Evolutionary conservation across 1,140 invertebrate species (phyloP), one percentile per base, ranked within the genome.

Genomic region (Hyles vespertilio): DNA sequence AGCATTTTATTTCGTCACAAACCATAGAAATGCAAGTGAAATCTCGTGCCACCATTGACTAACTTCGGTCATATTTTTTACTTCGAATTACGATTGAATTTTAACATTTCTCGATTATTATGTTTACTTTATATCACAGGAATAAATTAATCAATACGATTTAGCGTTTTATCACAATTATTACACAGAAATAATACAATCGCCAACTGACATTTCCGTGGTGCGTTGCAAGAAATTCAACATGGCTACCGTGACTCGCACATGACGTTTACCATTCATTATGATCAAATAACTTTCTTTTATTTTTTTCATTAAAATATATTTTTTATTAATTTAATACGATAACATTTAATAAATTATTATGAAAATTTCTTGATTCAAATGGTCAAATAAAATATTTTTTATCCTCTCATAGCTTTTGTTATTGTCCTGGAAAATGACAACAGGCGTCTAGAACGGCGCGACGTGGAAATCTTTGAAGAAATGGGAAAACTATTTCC

Each of bases 171-270:
- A 84, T 77, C 76, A 83, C 77, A 86, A 75, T 77, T 79, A 81
- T 82, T 81, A 70, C 72, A 79, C 70, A 79, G 74, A 84, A 86
- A 74, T 80, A 81, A 72, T 79, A 85, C 79, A 77, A 75, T 77
- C 77, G 79, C 84, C 88, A 89, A 86, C 88, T 89, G 88, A 89
- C 88, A 87, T 88, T 87, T 87, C 85, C 84, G 71, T 74, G 69
- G 72, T 86, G 83, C 83, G 81, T 84, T 87, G 78, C 80, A 87
- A 76, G 84, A 87, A 85, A 84, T 88, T 84, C 86, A 89, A 89
- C 81, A 89, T 89, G 87, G 87, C 87, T 74, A 84, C 80, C 84
- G 74, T 84, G 81, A 82, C 72, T 77, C 64, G 75, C 72, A 79
- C 69, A 77, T 81, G 82, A 84, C 81, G 78, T 85, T 84, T 71